phyloP scores from a whole-genome alignment of 2,888 invertebrate species.

The Dioctria linearis region DNA sequence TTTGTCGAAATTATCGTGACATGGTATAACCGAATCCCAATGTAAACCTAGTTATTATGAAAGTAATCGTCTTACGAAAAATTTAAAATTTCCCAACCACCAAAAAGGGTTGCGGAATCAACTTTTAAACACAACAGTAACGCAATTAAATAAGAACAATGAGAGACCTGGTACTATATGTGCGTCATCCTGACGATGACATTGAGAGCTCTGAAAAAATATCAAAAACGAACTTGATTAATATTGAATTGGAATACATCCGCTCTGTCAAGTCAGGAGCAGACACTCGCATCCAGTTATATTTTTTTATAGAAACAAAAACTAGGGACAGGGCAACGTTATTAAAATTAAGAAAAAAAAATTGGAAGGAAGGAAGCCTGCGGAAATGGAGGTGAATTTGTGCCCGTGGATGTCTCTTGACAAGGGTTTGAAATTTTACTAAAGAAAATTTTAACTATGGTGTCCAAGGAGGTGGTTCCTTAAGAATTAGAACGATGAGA shows the following conservation, averaged over 20 bases:
- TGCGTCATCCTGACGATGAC: constrained; percentile 7
- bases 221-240: constrained; percentile 1
- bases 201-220: constrained; percentile 15
- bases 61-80: too few relatives aligned
- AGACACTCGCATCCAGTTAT: not conserved
- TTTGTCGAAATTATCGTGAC: too few relatives aligned
- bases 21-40: too few relatives aligned
- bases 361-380: not conserved
- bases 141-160: constrained; percentile 8
- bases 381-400: constrained; percentile 20
- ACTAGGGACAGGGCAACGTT: not conserved
- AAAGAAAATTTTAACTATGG: too few relatives aligned
- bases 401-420: constrained; percentile 9
- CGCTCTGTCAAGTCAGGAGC: not conserved
- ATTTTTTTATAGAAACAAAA: constrained; percentile 21
- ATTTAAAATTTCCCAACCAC: too few relatives aligned
- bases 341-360: constrained; percentile 5
- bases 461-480: too few relatives aligned
- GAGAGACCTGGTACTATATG: not conserved
- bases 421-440: constrained; percentile 25
- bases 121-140: too few relatives aligned
- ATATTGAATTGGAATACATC: constrained; percentile 5
- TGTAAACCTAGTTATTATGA: too few relatives aligned
- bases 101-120: too few relatives aligned
- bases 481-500: too few relatives aligned